phyloP scores from a whole-genome alignment of 2,113 vertebrate genomes.

The Xenus cinereus region DNA sequence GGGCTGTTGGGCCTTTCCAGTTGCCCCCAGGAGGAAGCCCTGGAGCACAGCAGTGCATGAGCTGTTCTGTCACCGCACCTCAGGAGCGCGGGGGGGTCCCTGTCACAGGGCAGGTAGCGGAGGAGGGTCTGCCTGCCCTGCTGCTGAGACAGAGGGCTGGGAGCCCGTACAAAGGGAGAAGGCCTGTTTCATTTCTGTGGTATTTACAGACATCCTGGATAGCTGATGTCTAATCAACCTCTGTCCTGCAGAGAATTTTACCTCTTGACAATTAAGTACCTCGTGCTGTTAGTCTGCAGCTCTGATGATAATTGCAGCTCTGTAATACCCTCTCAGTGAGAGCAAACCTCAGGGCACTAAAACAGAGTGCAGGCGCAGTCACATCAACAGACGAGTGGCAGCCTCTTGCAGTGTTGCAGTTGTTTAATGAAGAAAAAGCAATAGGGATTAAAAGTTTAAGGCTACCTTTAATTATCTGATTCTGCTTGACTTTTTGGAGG shows the following conservation, averaged over 20 bases:
- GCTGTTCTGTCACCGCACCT: background rate
- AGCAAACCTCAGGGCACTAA: background rate
- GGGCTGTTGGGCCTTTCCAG: background rate
- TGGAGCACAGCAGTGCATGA: background rate
- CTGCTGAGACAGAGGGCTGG: background rate
- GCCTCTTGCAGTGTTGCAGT: background rate
- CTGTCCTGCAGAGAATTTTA: background rate
- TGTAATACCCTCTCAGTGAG: background rate
- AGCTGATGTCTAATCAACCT: background rate
- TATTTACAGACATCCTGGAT: background rate
- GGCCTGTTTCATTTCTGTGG: background rate
- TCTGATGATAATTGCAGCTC: slow-evolving; percentile 26
- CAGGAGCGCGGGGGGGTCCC: background rate
- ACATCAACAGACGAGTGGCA: background rate
- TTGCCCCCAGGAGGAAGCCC: background rate
- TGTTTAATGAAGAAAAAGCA: background rate
- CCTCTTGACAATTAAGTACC: background rate
- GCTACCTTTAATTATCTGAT: background rate
- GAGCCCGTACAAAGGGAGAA: background rate
- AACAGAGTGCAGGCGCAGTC: background rate
- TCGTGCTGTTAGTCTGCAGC: background rate
- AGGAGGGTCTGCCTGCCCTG: background rate
- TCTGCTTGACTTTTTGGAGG: background rate
- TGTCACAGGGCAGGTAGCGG: background rate
- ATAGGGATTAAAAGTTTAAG: background rate